phyloP scores from a whole-genome alignment of 1,140 invertebrate genomes.

The Aphelinus atriplicis region DNA sequence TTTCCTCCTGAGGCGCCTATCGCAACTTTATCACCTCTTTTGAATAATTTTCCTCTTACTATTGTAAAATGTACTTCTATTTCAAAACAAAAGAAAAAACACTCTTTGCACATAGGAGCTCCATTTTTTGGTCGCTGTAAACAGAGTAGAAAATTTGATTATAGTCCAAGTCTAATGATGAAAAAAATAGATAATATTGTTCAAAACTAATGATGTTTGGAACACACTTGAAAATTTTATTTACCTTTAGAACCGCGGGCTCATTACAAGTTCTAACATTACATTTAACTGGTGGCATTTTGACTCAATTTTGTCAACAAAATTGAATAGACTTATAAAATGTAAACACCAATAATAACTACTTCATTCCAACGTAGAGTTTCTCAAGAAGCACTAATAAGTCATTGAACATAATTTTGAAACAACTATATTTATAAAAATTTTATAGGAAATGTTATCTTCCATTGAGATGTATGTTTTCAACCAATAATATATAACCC shows the following conservation, averaged over 20 bases:
- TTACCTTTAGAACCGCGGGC: constrained; percentile 35
- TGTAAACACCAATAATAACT: no score
- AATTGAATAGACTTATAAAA: no score
- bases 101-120: constrained; percentile 92
- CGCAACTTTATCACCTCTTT: constrained; percentile 87
- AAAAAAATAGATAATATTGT: background rate
- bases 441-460: no score
- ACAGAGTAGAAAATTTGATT: constrained; percentile 22
- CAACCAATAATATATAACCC: no score
- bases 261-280: constrained; percentile 11
- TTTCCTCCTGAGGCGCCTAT: constrained; percentile 98
- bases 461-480: no score
- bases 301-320: no score
- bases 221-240: background rate
- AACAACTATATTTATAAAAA: no score
- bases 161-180: constrained; percentile 9
- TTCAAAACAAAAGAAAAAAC: constrained; percentile 95
- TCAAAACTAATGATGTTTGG: background rate
- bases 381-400: no score
- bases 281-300: constrained; percentile 21
- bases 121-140: constrained; percentile 88
- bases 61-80: constrained; percentile 97
- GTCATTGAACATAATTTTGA: no score
- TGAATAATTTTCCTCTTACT: constrained; percentile 84
- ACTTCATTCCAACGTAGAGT: no score